phyloP scores from a whole-genome alignment of 2,888 invertebrate species.

The Himalopsyche anomala region DNA sequence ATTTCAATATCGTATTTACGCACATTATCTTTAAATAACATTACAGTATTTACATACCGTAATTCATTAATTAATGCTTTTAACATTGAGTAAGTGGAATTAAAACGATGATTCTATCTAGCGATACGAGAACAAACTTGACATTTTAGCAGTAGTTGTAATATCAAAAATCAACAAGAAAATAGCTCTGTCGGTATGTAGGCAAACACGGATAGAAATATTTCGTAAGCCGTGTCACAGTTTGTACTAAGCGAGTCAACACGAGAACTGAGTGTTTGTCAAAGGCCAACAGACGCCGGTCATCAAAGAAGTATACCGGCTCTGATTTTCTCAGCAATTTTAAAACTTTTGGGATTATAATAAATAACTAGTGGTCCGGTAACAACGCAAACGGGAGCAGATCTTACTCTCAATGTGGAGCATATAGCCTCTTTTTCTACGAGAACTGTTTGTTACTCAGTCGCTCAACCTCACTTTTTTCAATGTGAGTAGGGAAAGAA shows the following conservation, averaged over 20 bases:
- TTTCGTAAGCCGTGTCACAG: constrained; percentile 54
- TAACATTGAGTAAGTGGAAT: background rate
- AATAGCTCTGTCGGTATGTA: constrained; percentile 45
- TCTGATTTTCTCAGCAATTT: background rate
- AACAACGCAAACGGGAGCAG: too few relatives aligned
- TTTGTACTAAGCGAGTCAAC: constrained; percentile 55
- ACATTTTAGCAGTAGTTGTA: constrained; percentile 52
- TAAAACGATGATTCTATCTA: background rate
- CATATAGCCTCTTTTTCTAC: too few relatives aligned
- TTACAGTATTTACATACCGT: too few relatives aligned
- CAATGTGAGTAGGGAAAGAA: too few relatives aligned
- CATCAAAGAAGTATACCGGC: constrained; percentile 34
- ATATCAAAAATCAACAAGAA: constrained; percentile 50
- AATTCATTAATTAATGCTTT: too few relatives aligned
- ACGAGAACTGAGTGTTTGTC: constrained; percentile 50
- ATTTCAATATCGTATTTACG: background rate
- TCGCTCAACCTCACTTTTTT: too few relatives aligned
- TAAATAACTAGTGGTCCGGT: too few relatives aligned
- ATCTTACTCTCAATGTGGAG: too few relatives aligned
- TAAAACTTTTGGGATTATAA: background rate
- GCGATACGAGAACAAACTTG: background rate
- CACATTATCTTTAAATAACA: too few relatives aligned
- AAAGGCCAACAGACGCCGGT: background rate
- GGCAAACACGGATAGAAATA: constrained; percentile 47
- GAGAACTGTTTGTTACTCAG: too few relatives aligned